Base-by-base conservation (phyloP, 2,797 vertebrate species). In the Aulostomus chinensis region DNA sequence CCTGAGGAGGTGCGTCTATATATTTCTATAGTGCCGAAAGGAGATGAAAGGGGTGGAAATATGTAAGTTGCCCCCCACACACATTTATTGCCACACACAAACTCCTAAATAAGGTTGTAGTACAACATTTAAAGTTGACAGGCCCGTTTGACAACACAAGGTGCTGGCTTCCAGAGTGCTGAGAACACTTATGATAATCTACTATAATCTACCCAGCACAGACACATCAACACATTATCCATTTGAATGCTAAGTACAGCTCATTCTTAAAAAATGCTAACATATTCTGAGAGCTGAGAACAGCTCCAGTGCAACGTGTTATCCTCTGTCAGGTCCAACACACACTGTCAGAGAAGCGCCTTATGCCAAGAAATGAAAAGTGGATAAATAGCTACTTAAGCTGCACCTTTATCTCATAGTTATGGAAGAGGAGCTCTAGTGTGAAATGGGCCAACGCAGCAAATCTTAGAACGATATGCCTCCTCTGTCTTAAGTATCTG, bases 241-340 rank as follows among this genome's bases (percentile, higher is more conserved):
- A 41, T 83, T 67, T 70, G 68, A 75, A 85, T 74, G 68, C 70
- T 74, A 68, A 80, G 67, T 59, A 59, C 55, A 60, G 25, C 68
- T 76, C 73, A 77, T 78, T 67, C 55, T 65, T 67, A 72, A 80
- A 80, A 80, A 75, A 77, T 75, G 73, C 74, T 58, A 80, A 76
- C 71, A 52, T 69, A 75, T 81, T 81, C 65, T 15, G 47, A 71
- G 70, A 67, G 55, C 54, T 36, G 46, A 67, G 66, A 73, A 73
- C 50, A 73, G 57, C 67, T 80, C 34, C 56, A 43, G 62, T 68
- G 58, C 66, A 81, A 80, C 69, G 55, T 68, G 73, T 79, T 76
- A 68, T 71, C 58, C 73, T 75, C 69, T 61, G 60, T 75, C 67
- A 62, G 43, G 37, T 48, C 63, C 51, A 62, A 70, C 66, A 62